Base-by-base conservation (phyloP, 2,888 invertebrate genomes). In the Dryadula phaetusa region DNA sequence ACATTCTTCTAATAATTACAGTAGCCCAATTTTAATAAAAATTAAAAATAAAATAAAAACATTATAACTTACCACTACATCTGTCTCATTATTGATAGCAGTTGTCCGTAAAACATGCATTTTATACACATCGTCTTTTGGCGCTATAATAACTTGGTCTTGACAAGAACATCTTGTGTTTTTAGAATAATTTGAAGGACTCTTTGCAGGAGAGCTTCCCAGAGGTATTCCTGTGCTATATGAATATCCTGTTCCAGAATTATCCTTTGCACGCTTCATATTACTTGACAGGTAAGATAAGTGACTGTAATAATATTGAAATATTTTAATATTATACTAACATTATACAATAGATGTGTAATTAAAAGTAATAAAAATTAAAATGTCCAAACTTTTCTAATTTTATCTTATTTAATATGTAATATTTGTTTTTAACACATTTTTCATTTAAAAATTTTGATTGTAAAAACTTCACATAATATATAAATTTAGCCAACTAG, bases 191-290 rank as follows among this genome's bases (percentile, higher is more conserved):
- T 74, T 77, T 4, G 75, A 42, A 0, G 79, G 73, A 62, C 76
- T 80, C 72, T 81, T 83, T 7, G 76, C 72, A 0, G 80, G 76
- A 2, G 78, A 71, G 46, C 75, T 76, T 37, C 81, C 75, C 2
- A 89, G 77, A 3, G 84, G 81, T 12, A 90, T 74, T 1, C 90
- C 88, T 14, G 86, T 81, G 1, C 92, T 90, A 69, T 92, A 92
- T 0, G 90, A 90, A 69, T 90, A 91, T 1, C 90, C 88, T 0
- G 86, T 83, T 14, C 91, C 88, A 0, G 89, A 84, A 75, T 89
- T 92, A 75, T 92, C 92, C 79, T 91, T 92, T 12, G 84, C 89
- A 1, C 92, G 78, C 71, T 92, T 92, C 72, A 82, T 87, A 71
- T 81, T 87, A 68, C 73, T 79, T 5, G 88, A 82, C 42, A 84